These are phyloP conservation scores for Macrosiphum euphorbiae DNA, from an alignment of 2,888 invertebrate species.

Conservation along the genomic window DNA sequence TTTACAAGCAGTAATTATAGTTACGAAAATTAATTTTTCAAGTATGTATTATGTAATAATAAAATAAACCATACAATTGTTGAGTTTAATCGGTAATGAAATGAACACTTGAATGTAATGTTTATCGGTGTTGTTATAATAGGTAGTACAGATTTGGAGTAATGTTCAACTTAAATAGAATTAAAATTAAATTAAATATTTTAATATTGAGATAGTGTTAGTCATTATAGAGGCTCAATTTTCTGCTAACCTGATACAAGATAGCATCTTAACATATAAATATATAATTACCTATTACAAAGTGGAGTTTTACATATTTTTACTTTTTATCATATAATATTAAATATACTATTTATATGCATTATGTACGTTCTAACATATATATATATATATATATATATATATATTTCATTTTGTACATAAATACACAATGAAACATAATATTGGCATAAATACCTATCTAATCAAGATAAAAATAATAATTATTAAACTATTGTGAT, in stretches of 20 bases:
- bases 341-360: not conserved
- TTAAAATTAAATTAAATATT: not conserved
- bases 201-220: not conserved
- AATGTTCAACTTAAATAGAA: not conserved
- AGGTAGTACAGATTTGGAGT: not conserved
- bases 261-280: constrained; percentile 34
- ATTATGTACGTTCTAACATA: not conserved
- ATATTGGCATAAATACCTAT: not conserved
- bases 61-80: not conserved
- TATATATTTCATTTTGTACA: not conserved
- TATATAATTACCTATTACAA: no score
- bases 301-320: not conserved
- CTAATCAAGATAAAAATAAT: not conserved
- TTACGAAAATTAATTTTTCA: not conserved
- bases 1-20: not conserved
- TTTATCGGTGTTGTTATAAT: not conserved
- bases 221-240: not conserved
- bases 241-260: not conserved
- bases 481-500: not conserved
- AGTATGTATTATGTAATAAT: not conserved
- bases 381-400: not conserved
- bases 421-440: not conserved
- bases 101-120: not conserved
- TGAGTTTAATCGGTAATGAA: not conserved
- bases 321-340: not conserved